A percentile compares a stretch with the other conserved stretches of the same genome.
Evolutionary conservation across 2,888 invertebrate species (phyloP).

Genomic region (Hydrotaea cyrtoneurina): DNA sequence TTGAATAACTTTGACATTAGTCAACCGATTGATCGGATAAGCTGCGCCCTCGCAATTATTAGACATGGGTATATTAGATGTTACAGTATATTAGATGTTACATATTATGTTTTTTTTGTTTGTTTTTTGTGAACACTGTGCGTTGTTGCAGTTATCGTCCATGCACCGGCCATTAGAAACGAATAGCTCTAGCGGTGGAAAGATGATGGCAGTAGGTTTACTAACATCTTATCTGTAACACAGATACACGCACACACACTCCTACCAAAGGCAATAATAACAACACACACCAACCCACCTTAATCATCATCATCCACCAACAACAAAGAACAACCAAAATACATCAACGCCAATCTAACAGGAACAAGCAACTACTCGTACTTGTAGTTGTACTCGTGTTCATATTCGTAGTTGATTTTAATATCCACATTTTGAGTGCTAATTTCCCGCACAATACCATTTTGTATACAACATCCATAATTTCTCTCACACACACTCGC

Average conservation of each 20-base stretch:
- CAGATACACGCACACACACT: neutral
- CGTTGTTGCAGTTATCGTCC: no score
- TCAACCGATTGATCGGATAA: no score
- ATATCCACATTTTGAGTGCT: constrained; percentile 66
- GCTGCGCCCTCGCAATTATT: no score
- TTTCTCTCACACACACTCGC: neutral
- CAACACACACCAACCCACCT: neutral
- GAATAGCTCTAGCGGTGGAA: no score
- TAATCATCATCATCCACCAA: neutral
- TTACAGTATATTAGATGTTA: no score
- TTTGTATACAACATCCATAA: neutral
- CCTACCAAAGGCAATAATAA: neutral
- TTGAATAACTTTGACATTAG: no score
- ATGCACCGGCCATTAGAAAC: no score
- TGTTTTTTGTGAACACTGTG: no score
- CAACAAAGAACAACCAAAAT: constrained; percentile 28
- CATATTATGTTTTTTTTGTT: no score
- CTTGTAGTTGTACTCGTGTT: neutral
- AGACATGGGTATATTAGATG: no score
- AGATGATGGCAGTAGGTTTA: neutral
- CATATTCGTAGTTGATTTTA: constrained; percentile 54
- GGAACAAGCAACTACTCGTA: constrained; percentile 36
- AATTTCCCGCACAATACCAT: constrained; percentile 64
- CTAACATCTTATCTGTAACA: neutral
- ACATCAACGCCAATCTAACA: constrained; percentile 43